phyloP scores from a whole-genome alignment of 2,113 vertebrate genomes.

The Gymnogyps californianus region DNA sequence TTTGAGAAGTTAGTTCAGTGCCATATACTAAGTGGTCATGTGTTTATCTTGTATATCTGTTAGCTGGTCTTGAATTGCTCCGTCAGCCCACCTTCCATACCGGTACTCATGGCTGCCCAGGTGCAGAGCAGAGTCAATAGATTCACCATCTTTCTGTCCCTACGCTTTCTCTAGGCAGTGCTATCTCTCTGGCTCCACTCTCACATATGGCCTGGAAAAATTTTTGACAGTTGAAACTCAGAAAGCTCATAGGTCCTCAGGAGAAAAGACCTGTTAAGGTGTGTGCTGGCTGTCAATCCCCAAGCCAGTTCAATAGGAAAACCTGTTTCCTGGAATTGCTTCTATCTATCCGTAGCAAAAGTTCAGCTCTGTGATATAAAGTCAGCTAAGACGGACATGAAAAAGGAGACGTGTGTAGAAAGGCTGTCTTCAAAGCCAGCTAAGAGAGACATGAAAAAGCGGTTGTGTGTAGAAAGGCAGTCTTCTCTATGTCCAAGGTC shows the following conservation, averaged over 20 bases:
- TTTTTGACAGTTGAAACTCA: neutral
- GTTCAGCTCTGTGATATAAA: neutral
- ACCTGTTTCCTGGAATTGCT: neutral
- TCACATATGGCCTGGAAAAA: neutral
- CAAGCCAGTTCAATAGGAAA: neutral
- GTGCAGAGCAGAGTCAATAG: neutral
- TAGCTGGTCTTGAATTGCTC: neutral
- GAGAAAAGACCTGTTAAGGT: neutral
- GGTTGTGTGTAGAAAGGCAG: neutral
- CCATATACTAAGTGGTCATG: neutral
- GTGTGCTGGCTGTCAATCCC: neutral
- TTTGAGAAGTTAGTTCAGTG: neutral
- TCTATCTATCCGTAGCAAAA: neutral
- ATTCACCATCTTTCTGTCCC: neutral
- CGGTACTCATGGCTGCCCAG: fast-evolving
- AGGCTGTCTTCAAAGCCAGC: neutral
- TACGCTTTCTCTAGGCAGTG: neutral
- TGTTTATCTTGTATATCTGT: neutral
- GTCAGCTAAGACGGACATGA: neutral
- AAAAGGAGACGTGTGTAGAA: neutral
- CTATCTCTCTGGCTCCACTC: neutral
- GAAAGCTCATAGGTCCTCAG: neutral
- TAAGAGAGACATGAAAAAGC: neutral
- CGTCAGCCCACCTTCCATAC: neutral
- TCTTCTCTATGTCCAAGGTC: neutral